These are phyloP conservation scores for Palaemon carinicauda DNA, from an alignment of 1,140 invertebrate genomes.

Conservation along the genomic window DNA sequence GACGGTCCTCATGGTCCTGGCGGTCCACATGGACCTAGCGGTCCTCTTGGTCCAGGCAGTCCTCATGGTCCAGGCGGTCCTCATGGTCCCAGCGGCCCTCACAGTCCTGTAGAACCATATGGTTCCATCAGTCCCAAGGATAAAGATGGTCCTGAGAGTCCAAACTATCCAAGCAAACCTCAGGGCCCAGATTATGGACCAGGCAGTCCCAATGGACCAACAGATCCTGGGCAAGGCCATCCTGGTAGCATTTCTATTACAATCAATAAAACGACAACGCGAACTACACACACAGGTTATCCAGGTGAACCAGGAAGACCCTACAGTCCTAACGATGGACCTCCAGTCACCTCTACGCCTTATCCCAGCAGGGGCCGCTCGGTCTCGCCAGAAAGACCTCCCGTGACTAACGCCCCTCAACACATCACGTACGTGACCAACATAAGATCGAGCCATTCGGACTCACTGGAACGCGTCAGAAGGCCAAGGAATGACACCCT, in stretches of 20 bases:
- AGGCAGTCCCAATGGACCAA: slow-evolving; percentile 36
- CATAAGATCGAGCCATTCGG: slow-evolving; percentile 42
- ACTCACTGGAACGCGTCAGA: slow-evolving; percentile 56
- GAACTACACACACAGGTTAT: slow-evolving; percentile 40
- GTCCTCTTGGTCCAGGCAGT: slow-evolving; percentile 22
- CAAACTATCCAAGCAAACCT: slow-evolving; percentile 51
- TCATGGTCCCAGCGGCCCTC: neutral
- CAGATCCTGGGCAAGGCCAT: neutral
- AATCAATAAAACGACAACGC: slow-evolving; percentile 56
- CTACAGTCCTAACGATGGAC: neutral
- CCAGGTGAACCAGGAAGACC: slow-evolving; percentile 22
- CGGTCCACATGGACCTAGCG: slow-evolving; percentile 6
- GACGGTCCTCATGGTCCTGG: neutral
- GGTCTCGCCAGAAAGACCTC: slow-evolving; percentile 32
- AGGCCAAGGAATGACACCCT: slow-evolving; percentile 42
- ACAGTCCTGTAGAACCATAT: neutral
- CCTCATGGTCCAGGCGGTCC: slow-evolving; percentile 30
- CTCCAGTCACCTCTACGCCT: slow-evolving; percentile 58
- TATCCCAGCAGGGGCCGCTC: slow-evolving; percentile 51
- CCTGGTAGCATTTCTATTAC: slow-evolving; percentile 52
- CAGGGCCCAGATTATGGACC: slow-evolving; percentile 30
- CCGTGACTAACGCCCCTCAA: neutral
- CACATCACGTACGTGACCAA: slow-evolving; percentile 39
- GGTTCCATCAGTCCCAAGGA: slow-evolving; percentile 19
- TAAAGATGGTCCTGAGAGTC: slow-evolving; percentile 3